Conservation (phyloP, 2,113 vertebrate species). For the Periophthalmus modestus region DNA sequence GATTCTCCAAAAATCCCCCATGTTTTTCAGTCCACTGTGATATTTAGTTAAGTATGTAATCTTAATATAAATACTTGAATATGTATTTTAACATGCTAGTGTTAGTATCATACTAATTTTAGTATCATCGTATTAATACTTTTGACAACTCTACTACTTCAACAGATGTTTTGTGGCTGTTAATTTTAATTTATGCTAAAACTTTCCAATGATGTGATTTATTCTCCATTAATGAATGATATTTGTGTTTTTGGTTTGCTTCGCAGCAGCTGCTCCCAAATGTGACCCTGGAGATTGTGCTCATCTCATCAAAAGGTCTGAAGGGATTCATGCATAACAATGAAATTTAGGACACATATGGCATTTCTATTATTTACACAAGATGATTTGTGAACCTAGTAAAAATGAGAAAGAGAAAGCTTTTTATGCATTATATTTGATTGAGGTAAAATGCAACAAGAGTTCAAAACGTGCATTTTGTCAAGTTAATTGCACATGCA, state of each 20-base stretch:
- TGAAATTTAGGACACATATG: conserved; percentile 24
- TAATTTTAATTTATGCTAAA: conserved; percentile 38
- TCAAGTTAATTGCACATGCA: too few relatives aligned
- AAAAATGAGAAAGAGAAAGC: not conserved
- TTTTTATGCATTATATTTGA: not conserved
- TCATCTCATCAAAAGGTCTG: conserved; percentile 1
- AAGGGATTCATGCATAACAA: conserved; percentile 13
- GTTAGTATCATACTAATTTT: too few relatives aligned
- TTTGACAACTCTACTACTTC: conserved; percentile 27
- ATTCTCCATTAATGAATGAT: conserved; percentile 17
- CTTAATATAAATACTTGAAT: too few relatives aligned
- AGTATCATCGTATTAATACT: not conserved
- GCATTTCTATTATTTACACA: conserved; percentile 1
- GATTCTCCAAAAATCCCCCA: too few relatives aligned
- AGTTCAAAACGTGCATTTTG: not conserved
- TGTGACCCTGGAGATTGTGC: conserved; percentile 17
- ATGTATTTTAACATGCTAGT: too few relatives aligned
- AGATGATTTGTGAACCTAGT: not conserved
- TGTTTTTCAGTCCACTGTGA: too few relatives aligned
- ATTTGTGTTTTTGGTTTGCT: conserved; percentile 24
- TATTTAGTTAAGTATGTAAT: too few relatives aligned
- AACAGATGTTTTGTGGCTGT: conserved; percentile 49
- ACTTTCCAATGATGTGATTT: conserved; percentile 26
- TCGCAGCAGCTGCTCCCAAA: conserved; percentile 20
- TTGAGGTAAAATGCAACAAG: not conserved